These are phyloP conservation scores for Holcopasites calliopsidis DNA, from an alignment of 1,140 invertebrate species.

Conservation along the genomic window DNA sequence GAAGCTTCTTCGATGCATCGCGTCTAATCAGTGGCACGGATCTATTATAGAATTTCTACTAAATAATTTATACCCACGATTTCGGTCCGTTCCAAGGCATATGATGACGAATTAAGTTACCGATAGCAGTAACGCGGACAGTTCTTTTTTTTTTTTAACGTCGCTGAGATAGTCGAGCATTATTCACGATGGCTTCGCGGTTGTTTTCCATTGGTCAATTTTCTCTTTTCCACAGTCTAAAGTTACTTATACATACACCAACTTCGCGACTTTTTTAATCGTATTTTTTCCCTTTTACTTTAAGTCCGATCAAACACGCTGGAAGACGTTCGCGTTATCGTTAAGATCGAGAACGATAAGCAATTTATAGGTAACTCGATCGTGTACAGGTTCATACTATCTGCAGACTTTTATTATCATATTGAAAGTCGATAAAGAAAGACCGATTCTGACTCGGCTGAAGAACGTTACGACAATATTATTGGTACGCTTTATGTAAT, in stretches of 20 bases:
- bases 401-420: neutral
- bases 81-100: no score
- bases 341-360: neutral
- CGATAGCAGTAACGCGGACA: no score
- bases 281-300: neutral
- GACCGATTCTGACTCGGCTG: no score
- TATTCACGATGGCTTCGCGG: neutral
- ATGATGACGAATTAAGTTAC: no score
- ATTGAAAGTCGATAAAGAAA: neutral
- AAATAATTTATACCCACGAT: slow-evolving; percentile 1
- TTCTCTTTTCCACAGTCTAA: neutral
- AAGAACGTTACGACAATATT: neutral
- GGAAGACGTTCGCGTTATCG: neutral
- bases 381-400: neutral
- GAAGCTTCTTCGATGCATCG: neutral
- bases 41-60: slow-evolving; percentile 29
- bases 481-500: neutral
- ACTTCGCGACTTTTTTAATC: no score
- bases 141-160: neutral
- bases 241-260: no score
- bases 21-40: slow-evolving; percentile 31
- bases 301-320: no score
- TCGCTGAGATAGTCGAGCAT: neutral
- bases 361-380: no score
- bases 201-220: slow-evolving; percentile 7